Percentiles rank a stretch among this genome's conserved stretches.
Evolutionary conservation across 2,113 vertebrate genomes (phyloP).

Genomic region (Labeo catla): DNA sequence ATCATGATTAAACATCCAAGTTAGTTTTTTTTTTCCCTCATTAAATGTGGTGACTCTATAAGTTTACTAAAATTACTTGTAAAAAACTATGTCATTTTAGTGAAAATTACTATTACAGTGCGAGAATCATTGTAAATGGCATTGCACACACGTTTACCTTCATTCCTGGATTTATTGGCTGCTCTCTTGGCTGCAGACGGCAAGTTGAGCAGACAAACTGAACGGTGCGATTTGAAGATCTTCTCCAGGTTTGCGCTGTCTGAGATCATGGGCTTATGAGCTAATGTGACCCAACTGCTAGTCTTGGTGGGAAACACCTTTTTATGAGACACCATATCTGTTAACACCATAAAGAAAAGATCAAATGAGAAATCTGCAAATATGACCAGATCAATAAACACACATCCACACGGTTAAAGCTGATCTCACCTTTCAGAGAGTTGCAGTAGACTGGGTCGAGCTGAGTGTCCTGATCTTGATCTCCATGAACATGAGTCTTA

Average conservation of each 20-base stretch:
- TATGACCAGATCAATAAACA: not conserved
- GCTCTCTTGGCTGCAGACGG: slow-evolving; percentile 70
- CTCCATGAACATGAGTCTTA: slow-evolving; percentile 49
- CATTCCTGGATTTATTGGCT: not conserved
- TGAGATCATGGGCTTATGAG: slow-evolving; percentile 71
- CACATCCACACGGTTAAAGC: not conserved
- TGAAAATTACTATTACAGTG: not conserved
- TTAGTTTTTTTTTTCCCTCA: too few species aligned
- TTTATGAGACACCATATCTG: slow-evolving; percentile 75
- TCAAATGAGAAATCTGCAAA: not conserved
- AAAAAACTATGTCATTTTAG: too few species aligned
- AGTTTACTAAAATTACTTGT: too few species aligned
- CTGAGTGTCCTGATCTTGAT: slow-evolving; percentile 62
- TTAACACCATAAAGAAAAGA: not conserved
- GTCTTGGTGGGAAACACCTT: slow-evolving; percentile 77
- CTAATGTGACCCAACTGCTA: slow-evolving; percentile 76
- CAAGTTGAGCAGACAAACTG: slow-evolving; percentile 75
- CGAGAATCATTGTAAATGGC: not conserved
- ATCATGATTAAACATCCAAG: too few species aligned
- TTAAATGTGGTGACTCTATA: too few species aligned
- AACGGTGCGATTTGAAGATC: slow-evolving; percentile 69
- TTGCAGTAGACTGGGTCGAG: slow-evolving; percentile 65
- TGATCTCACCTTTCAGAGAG: slow-evolving; percentile 73
- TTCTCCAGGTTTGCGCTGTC: slow-evolving; percentile 76
- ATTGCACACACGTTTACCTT: slow-evolving; percentile 31